Conservation (phyloP, 1,140 invertebrate genomes). For the Solenopsis invicta region DNA sequence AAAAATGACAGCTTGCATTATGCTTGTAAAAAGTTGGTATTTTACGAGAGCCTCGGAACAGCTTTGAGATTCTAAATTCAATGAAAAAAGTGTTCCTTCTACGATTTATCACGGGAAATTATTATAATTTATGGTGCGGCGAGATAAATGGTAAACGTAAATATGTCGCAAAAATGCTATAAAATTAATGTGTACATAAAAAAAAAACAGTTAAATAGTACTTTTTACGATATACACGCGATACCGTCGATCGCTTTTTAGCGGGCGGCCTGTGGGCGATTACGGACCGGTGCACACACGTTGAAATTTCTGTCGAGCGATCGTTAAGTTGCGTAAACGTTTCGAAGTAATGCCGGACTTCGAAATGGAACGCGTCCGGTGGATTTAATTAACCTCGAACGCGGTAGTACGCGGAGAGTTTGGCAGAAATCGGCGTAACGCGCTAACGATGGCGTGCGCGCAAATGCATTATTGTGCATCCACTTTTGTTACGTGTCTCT, state of each 20-base stretch:
- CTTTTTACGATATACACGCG: background rate
- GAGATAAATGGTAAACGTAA: background rate
- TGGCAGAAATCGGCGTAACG: background rate
- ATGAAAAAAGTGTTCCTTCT: background rate
- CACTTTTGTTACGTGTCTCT: conserved; percentile 34
- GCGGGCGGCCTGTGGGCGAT: background rate
- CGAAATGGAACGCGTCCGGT: conserved; percentile 1
- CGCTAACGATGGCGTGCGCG: background rate
- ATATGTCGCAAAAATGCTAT: background rate
- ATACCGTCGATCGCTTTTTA: conserved; percentile 19
- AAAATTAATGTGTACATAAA: background rate
- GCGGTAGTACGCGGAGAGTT: background rate
- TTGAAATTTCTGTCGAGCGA: conserved; percentile 13
- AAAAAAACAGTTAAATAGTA: conserved; percentile 15
- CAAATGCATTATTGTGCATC: background rate
- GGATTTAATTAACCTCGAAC: conserved; percentile 20
- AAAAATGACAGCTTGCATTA: background rate
- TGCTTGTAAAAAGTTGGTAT: background rate
- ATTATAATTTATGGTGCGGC: conserved; percentile 3
- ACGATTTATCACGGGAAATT: background rate
- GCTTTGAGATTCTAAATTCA: background rate
- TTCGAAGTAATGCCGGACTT: background rate
- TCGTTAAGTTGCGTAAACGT: conserved; percentile 13
- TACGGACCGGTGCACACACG: background rate
- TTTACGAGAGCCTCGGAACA: background rate